Percentiles rank a stretch among this genome's conserved stretches.
Conservation (phyloP, 2,888 invertebrate genomes). For the Cheilosia scutellata region DNA sequence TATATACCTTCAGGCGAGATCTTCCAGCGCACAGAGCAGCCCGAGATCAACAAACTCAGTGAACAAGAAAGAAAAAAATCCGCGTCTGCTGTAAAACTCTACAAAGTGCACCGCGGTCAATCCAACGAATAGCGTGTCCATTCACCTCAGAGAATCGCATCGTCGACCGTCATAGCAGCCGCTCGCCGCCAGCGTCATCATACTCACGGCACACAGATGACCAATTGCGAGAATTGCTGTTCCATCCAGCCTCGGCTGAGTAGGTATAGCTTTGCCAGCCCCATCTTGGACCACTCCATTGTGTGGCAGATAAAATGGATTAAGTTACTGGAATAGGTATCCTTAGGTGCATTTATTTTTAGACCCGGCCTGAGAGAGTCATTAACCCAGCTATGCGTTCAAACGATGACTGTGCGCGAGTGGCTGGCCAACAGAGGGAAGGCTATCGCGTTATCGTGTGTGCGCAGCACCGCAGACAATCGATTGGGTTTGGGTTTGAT, state of each 20-base stretch:
- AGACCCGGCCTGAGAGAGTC: slow-evolving; percentile 56
- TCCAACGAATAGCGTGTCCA: slow-evolving; percentile 70
- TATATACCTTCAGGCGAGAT: slow-evolving; percentile 35
- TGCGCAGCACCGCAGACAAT: slow-evolving; percentile 64
- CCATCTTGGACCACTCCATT: slow-evolving; percentile 36
- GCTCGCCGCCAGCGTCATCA: slow-evolving; percentile 35
- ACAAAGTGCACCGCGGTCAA: slow-evolving; percentile 73
- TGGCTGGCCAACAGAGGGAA: slow-evolving; percentile 30
- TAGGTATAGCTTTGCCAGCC: slow-evolving; percentile 7
- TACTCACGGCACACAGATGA: slow-evolving; percentile 38
- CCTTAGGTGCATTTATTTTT: slow-evolving; percentile 73
- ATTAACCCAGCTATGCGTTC: slow-evolving; percentile 63
- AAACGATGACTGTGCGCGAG: slow-evolving; percentile 53
- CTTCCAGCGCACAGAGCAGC: slow-evolving; percentile 27
- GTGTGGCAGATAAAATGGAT: slow-evolving; percentile 71
- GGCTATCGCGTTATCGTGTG: slow-evolving; percentile 35
- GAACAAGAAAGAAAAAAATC: slow-evolving; percentile 6
- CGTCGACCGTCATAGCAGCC: slow-evolving; percentile 17
- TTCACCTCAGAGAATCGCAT: slow-evolving; percentile 64
- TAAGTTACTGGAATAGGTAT: slow-evolving; percentile 72
- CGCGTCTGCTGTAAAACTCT: slow-evolving; percentile 57
- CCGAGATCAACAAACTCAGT: slow-evolving; percentile 65
- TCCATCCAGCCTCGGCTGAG: background rate
- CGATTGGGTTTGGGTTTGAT: slow-evolving; percentile 64
- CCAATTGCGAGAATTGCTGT: slow-evolving; percentile 54